These are phyloP conservation scores for Caradrina kadenii DNA, from an alignment of 2,888 invertebrate genomes.

Conservation along the genomic window DNA sequence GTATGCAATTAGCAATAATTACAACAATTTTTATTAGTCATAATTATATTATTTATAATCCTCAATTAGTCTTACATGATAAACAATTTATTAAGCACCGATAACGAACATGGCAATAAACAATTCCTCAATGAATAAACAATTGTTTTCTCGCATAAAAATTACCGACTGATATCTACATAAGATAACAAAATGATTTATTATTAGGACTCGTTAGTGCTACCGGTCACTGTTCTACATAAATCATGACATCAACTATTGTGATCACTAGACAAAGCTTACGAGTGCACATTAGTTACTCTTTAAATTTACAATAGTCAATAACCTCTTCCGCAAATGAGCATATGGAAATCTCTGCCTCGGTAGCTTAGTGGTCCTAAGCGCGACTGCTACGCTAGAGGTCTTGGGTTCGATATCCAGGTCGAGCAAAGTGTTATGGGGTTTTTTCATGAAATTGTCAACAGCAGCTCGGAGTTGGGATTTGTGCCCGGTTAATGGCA, in stretches of 20 bases:
- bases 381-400: no score
- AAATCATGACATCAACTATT: not conserved
- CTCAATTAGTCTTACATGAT: constrained; percentile 27
- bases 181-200: not conserved
- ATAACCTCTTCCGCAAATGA: no score
- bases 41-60: constrained; percentile 8
- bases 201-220: not conserved
- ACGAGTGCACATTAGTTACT: no score
- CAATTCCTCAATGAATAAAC: not conserved
- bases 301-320: no score
- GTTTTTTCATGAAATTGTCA: no score
- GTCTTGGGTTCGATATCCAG: no score
- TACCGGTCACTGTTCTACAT: not conserved
- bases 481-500: no score
- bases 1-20: not conserved
- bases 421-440: no score
- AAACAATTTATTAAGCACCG: constrained; percentile 12
- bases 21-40: not conserved
- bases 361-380: no score
- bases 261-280: no score
- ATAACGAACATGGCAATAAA: constrained; percentile 7
- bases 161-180: not conserved
- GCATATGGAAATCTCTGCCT: no score
- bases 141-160: constrained; percentile 15
- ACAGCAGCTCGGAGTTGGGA: no score